Evolutionary conservation across 2,113 vertebrate species (phyloP), one percentile per base, ranked within the genome.

Genomic region (Mirounga angustirostris): DNA sequence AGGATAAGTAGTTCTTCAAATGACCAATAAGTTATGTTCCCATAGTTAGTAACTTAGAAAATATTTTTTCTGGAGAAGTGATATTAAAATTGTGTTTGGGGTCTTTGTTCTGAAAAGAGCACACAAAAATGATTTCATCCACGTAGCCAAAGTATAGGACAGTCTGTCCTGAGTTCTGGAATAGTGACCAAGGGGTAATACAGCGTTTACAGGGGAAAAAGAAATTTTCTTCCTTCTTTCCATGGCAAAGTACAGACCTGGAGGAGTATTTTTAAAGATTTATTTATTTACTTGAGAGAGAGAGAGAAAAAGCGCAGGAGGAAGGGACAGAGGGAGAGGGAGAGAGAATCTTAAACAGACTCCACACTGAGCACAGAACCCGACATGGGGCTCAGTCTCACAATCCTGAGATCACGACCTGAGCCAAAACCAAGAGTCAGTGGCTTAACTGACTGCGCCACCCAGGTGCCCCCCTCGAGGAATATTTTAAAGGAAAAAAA

Each of bases 1-100:
- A 98, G 89, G 87, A 95, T 96, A 94, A 80, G 86, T 91, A 95
- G 96, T 96, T 96, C 96, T 82, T 88, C 89, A 40, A 89, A 95
- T 89, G 79, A 94, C 89, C 91, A 89, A 85, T 91, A 92, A 92
- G 30, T 91, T 76, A 46, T 12, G 22, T 89, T 88, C 33, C 33
- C 93, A 65, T 91, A 93, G 84, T 97, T 59, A 88, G 36, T 89
- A 94, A 91, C 28, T 43, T 46, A 67, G 40, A 95, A 84, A 52
- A 11, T 65, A 13, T 71, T 89, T 73, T 91, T 96, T 69, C 61
- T 94, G 26, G 40, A 93, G 59, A 33, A 84, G 14, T 0, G 1
- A 87, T 63, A 26, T 22, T 54, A 78, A 85, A 91, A 87, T n/a
- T 54, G 46, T 50, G 24, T 71, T 46, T 50, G 30, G 21, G 74